These are phyloP conservation scores for Eutolmus rufibarbis DNA, from an alignment of 2,888 invertebrate species.

Conservation along the genomic window DNA sequence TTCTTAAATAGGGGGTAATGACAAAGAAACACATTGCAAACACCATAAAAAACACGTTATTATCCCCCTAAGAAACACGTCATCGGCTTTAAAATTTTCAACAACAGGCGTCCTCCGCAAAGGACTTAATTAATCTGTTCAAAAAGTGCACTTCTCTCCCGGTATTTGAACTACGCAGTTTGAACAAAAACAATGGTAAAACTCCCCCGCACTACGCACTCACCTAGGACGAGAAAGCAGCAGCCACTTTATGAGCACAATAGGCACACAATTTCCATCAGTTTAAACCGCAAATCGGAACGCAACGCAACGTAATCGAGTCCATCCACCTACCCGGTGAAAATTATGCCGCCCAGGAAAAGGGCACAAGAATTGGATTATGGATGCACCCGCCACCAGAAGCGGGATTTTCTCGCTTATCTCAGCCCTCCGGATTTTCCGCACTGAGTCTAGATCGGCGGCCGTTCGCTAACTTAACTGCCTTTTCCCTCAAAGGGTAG, in stretches of 20 bases:
- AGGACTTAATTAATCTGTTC: background rate
- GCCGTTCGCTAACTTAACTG: background rate
- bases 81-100: background rate
- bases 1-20: background rate
- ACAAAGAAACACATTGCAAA: background rate
- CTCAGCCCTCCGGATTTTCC: slow-evolving; percentile 1
- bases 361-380: background rate
- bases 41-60: background rate
- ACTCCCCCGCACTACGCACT: background rate
- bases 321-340: background rate
- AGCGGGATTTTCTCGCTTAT: background rate
- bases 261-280: background rate
- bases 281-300: background rate
- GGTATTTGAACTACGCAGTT: background rate
- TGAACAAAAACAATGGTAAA: background rate
- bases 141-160: background rate
- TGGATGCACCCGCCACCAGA: background rate
- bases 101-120: background rate
- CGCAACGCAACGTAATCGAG: background rate
- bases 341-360: background rate
- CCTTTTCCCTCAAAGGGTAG: background rate
- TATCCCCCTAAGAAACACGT: background rate
- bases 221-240: background rate
- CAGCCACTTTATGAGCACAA: background rate
- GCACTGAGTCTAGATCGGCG: background rate